These are phyloP conservation scores for Sorex araneus DNA, from an alignment of 2,113 vertebrate genomes.

Conservation along the genomic window DNA sequence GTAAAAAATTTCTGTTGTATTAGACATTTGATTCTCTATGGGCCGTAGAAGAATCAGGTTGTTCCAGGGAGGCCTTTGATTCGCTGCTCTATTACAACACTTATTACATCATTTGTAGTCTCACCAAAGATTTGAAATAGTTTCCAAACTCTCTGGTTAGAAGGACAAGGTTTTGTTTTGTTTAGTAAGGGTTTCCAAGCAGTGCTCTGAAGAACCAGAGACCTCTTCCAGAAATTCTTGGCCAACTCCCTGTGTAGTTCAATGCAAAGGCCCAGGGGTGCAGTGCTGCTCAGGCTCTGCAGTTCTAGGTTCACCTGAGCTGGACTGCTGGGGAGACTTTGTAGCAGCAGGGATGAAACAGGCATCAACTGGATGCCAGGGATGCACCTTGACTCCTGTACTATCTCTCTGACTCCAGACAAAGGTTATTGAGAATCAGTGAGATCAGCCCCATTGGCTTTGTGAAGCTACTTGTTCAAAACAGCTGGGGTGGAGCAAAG, in stretches of 20 bases:
- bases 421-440: background rate
- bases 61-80: background rate
- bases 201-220: too few relatives aligned
- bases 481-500: background rate
- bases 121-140: background rate
- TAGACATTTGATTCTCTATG: background rate
- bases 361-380: too few relatives aligned
- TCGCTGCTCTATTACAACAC: background rate
- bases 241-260: too few relatives aligned
- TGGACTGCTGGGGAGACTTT: too few relatives aligned
- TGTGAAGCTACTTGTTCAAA: background rate
- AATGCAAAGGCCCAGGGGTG: too few relatives aligned
- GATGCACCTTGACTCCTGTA: too few relatives aligned
- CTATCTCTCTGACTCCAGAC: too few relatives aligned
- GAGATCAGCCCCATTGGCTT: background rate
- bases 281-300: too few relatives aligned
- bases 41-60: background rate
- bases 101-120: constrained; percentile 5
- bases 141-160: background rate
- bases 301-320: too few relatives aligned
- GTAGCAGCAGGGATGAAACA: too few relatives aligned
- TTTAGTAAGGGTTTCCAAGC: too few relatives aligned
- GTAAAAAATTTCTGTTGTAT: background rate
- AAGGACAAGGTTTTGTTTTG: background rate
- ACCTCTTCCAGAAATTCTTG: background rate